Conservation (phyloP, 2,888 invertebrate species). For the Eilema caniola region DNA sequence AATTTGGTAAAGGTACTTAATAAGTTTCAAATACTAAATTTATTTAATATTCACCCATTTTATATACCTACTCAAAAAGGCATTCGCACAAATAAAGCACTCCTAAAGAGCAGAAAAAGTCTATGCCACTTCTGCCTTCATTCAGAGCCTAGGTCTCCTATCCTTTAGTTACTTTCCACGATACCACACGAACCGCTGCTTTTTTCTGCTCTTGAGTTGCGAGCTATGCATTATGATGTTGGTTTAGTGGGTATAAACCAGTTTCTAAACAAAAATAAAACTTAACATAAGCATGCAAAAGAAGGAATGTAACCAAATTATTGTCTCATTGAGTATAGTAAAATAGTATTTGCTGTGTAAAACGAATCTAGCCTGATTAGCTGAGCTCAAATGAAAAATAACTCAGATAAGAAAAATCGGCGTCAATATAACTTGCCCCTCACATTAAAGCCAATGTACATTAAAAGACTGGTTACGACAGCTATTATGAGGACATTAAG, state of each 20-base stretch:
- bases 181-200: not conserved
- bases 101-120: not conserved
- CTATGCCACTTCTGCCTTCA: not conserved
- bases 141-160: not conserved
- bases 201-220: no score
- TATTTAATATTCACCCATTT: not conserved
- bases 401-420: not conserved
- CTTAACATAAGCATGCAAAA: not conserved
- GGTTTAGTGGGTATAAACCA: no score
- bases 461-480: not conserved
- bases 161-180: not conserved
- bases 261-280: no score
- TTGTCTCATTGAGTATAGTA: not conserved
- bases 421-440: not conserved
- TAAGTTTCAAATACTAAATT: not conserved
- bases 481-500: slow-evolving; percentile 8
- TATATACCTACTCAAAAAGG: not conserved
- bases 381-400: not conserved
- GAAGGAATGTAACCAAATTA: not conserved
- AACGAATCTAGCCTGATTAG: not conserved
- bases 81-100: not conserved
- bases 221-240: no score
- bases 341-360: not conserved
- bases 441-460: not conserved
- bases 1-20: not conserved